Evolutionary conservation across 2,797 vertebrate genomes (phyloP), one percentile per base, ranked within the genome.

Genomic region (Hydrophis major): DNA sequence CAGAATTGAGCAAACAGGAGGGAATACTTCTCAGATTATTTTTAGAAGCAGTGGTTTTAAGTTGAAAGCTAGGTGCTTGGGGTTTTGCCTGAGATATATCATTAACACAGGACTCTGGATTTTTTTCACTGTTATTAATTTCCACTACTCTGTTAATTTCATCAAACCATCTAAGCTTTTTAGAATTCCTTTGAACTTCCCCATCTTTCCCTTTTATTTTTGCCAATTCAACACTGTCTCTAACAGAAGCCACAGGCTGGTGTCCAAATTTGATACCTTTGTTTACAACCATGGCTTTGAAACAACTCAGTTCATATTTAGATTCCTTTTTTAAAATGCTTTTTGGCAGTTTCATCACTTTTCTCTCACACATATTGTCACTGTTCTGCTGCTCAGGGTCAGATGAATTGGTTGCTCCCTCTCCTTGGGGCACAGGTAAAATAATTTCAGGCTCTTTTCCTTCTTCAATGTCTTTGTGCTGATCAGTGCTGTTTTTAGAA

Each of bases 121-220:
- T 78, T 86, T 89, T 90, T 28, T 87, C 93, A 59, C 95, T 89
- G 63, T 95, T 89, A 69, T 92, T 94, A 92, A 92, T 93, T 66
- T 56, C 89, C 90, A 88, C 95, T 90, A 92, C 89, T 95, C 90
- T 88, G 42, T 96, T 88, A 18, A 97, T 97, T 96, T 99, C 98
- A 95, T 99, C 99, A 94, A 98, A 97, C 99, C 99, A 99, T 53
- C 98, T 98, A 56, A 99, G 95, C 93, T 98, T 99, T 97, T 98
- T 99, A 88, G 97, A 97, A 28, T 63, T 91, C 94, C 96, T 98
- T 95, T 96, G 97, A 92, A 94, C 96, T 94, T 98, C 98, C 88
- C 78, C 1, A 18, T 94, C 94, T 93, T 96, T 98, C 10, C 93
- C 95, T 96, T 97, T 99, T 50, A 95, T 93, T 96, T 98, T 98